Conservation (phyloP, 1,140 invertebrate genomes). For the Elysia chlorotica region DNA sequence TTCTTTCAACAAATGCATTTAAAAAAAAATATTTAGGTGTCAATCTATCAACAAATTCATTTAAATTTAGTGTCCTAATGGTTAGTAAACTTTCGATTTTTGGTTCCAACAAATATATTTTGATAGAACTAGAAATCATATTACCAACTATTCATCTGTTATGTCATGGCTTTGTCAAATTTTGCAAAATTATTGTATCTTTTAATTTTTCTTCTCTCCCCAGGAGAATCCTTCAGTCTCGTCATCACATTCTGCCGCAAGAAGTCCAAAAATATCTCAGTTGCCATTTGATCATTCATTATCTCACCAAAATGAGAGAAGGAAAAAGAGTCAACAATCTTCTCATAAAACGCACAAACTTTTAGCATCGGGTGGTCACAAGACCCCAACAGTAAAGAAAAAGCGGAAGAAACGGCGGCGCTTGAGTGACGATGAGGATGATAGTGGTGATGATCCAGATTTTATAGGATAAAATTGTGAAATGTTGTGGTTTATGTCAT, state of each 20-base stretch:
- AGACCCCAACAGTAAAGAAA: constrained; percentile 35
- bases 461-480: constrained; percentile 33
- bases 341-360: constrained; percentile 29
- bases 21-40: not conserved
- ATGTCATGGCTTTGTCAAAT: not conserved
- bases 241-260: too few species aligned
- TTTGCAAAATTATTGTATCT: not conserved
- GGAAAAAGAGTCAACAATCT: constrained; percentile 14
- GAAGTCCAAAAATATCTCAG: constrained; percentile 21
- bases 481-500: constrained; percentile 6
- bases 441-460: constrained; percentile 54
- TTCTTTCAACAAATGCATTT: too few species aligned
- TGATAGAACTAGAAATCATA: too few species aligned
- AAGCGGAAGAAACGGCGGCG: constrained; percentile 46
- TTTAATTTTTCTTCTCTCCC: not conserved
- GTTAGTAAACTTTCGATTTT: too few species aligned
- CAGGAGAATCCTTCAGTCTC: constrained; percentile 21
- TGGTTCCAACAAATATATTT: too few species aligned
- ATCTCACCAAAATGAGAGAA: constrained; percentile 24
- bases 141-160: not conserved
- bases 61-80: too few species aligned
- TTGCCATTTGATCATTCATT: constrained; percentile 15
- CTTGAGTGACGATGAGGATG: constrained; percentile 41
- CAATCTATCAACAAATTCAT: not conserved
- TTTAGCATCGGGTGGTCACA: constrained; percentile 18